Evolutionary conservation across 2,113 vertebrate genomes (phyloP).

Genomic region (Polyodon spathula): DNA sequence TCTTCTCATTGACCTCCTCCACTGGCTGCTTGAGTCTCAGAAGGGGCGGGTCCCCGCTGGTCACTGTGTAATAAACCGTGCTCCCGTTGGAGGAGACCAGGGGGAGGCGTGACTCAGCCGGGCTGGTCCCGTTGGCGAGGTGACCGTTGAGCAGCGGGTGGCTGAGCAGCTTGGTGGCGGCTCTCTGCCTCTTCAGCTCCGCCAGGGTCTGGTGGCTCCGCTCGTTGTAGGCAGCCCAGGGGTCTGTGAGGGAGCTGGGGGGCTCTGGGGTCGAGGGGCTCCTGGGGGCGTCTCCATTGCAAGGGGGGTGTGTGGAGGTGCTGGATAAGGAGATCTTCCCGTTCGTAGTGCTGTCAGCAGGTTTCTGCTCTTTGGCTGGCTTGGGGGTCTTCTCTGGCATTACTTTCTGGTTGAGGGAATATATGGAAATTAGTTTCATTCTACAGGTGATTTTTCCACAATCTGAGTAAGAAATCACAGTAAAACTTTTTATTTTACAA

Average conservation of each 20-base stretch:
- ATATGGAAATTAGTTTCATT: no score
- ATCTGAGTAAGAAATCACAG: no score
- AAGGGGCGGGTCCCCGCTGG: slow-evolving; percentile 87
- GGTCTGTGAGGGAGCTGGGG: slow-evolving; percentile 39
- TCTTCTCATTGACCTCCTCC: slow-evolving; percentile 78
- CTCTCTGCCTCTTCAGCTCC: slow-evolving; percentile 86
- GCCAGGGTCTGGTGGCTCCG: slow-evolving; percentile 77
- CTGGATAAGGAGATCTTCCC: slow-evolving; percentile 42
- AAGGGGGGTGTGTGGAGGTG: slow-evolving; percentile 24
- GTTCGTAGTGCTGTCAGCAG: slow-evolving; percentile 54
- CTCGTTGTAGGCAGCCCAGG: slow-evolving; percentile 66
- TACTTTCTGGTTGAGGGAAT: slow-evolving; percentile 59
- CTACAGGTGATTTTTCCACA: no score
- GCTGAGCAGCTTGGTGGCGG: slow-evolving; percentile 78
- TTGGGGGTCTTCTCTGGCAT: slow-evolving; percentile 53
- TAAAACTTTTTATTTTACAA: no score
- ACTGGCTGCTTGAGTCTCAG: slow-evolving; percentile 84
- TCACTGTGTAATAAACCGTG: slow-evolving; percentile 80
- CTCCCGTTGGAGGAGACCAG: slow-evolving; percentile 83
- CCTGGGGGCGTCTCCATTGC: slow-evolving; percentile 37
- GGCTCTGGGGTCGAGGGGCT: slow-evolving; percentile 14
- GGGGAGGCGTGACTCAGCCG: slow-evolving; percentile 75
- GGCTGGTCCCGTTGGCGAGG: slow-evolving; percentile 58
- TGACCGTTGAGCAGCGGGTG: slow-evolving; percentile 80
- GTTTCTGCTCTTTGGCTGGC: slow-evolving; percentile 59